A percentile compares a stretch with the other conserved stretches of the same genome.
Evolutionary conservation across 2,797 vertebrate species (phyloP).

Genomic region (Etheostoma perlongum): DNA sequence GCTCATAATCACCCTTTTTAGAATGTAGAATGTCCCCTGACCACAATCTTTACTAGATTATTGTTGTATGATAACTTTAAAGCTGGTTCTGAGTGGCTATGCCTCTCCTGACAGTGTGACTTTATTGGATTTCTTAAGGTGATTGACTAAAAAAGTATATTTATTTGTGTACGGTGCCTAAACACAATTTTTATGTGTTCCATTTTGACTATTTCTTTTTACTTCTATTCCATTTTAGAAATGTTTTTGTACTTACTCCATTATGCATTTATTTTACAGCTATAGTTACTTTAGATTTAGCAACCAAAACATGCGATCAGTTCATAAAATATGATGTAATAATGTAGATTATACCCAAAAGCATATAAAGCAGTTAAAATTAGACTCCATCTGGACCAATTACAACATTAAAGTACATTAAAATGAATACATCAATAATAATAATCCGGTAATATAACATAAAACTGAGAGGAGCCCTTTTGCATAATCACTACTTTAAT

Average conservation of each 20-base stretch:
- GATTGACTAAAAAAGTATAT: not conserved
- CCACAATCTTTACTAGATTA: not conserved
- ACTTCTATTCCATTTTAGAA: not conserved
- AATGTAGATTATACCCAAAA: not conserved
- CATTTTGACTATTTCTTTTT: not conserved
- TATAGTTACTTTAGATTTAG: not conserved
- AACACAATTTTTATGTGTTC: not conserved
- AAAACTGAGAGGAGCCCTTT: not conserved
- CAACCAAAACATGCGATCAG: not conserved
- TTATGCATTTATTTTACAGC: not conserved
- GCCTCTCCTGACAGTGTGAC: slow-evolving; percentile 2
- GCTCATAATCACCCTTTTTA: not conserved
- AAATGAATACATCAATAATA: not conserved
- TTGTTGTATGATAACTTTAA: not conserved
- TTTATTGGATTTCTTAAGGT: slow-evolving; percentile 45
- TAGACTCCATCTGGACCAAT: not conserved
- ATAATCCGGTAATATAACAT: not conserved
- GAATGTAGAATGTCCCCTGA: not conserved
- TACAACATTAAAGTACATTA: not conserved
- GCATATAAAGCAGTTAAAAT: not conserved
- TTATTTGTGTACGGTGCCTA: not conserved
- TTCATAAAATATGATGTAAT: not conserved
- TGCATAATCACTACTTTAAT: not conserved
- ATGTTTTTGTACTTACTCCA: not conserved
- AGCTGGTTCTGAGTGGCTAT: not conserved